Evolutionary conservation across 2,888 invertebrate genomes (phyloP).

Genomic region (Parasteatoda lunata): DNA sequence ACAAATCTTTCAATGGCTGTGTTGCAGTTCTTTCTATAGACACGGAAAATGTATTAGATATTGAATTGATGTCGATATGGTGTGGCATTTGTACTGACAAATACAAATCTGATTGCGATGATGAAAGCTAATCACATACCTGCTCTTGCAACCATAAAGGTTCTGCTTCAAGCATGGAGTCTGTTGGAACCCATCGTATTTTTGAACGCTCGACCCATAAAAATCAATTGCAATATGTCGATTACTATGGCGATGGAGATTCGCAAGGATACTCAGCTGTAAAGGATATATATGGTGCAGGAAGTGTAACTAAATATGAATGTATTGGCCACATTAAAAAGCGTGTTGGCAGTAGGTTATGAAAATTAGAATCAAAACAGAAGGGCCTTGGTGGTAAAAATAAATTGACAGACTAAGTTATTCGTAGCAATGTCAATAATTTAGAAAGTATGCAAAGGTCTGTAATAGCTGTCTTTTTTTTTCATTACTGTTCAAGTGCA

Average conservation of each 20-base stretch:
- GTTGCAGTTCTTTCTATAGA: not conserved
- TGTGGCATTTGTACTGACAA: not conserved
- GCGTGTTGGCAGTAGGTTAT: not conserved
- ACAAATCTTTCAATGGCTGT: slow-evolving; percentile 4
- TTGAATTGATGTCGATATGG: not conserved
- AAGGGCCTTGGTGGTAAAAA: not conserved
- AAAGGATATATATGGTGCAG: not conserved
- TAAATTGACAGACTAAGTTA: not conserved
- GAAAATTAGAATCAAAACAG: not conserved
- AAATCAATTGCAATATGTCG: not conserved
- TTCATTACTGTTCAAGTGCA: not conserved
- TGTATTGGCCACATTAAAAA: slow-evolving; percentile 30
- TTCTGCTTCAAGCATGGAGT: not conserved
- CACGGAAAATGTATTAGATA: slow-evolving; percentile 8
- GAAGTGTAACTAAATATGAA: slow-evolving; percentile 7
- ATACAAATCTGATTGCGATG: not conserved
- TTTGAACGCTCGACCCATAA: not conserved
- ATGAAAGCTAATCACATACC: not conserved
- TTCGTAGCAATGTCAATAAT: slow-evolving; percentile 2
- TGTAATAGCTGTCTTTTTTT: slow-evolving; percentile 14
- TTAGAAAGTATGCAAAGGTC: not conserved
- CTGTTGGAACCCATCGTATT: slow-evolving; percentile 1
- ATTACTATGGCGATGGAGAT: slow-evolving; percentile 8
- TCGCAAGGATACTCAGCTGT: not conserved
- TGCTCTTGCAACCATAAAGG: no score